Conservation (phyloP, 2,113 vertebrate species). For the Globicephala melas region DNA sequence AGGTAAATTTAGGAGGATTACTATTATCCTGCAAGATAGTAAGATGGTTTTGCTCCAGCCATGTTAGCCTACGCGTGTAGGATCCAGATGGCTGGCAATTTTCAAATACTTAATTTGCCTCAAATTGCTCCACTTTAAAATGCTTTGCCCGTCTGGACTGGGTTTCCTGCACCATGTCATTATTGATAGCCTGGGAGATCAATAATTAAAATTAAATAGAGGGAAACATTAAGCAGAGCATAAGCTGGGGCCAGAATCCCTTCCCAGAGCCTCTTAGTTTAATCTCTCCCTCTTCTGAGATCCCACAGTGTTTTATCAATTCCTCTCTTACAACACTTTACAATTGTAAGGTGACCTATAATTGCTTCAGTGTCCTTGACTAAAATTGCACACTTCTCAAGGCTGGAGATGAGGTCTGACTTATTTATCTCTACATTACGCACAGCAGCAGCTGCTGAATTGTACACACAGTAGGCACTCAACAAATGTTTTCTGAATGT, state of each 20-base stretch:
- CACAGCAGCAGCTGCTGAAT: background rate
- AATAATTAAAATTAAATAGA: conserved; percentile 68
- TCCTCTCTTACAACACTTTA: background rate
- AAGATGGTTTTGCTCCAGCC: background rate
- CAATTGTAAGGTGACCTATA: background rate
- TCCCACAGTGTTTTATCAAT: background rate
- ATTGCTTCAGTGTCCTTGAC: background rate
- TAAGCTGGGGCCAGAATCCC: background rate
- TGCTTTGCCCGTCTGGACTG: background rate
- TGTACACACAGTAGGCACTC: background rate
- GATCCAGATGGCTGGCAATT: conserved; percentile 29
- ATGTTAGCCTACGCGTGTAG: background rate
- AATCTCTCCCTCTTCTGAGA: conserved; percentile 23
- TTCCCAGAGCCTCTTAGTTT: background rate
- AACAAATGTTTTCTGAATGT: background rate
- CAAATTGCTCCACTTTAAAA: conserved; percentile 1
- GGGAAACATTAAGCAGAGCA: conserved; percentile 52
- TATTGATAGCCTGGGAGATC: conserved; percentile 64
- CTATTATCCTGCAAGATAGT: background rate
- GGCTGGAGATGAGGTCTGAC: background rate
- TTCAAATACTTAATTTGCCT: conserved; percentile 62
- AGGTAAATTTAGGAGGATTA: conserved; percentile 42
- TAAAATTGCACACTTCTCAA: background rate
- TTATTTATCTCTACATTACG: background rate
- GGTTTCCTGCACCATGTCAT: conserved; percentile 40